These are phyloP conservation scores for Lampropteryx suffumata DNA, from an alignment of 2,888 invertebrate species.

Conservation along the genomic window DNA sequence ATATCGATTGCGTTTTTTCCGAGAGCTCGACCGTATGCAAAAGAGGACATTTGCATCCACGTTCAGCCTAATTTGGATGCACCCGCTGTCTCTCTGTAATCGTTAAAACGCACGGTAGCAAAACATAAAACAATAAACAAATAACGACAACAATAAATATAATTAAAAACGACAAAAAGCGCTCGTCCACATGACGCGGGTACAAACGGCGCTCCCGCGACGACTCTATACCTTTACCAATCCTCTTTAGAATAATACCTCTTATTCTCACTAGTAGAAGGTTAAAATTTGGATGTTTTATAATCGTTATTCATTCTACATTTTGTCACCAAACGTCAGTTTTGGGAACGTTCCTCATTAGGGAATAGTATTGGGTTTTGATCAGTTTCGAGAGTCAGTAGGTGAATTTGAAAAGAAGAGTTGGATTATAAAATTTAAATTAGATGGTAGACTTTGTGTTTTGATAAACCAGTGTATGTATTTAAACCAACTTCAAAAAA, in stretches of 20 bases:
- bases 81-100: constrained; percentile 67
- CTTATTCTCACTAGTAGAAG: constrained; percentile 42
- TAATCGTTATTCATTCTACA: constrained; percentile 58
- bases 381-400: too few relatives aligned
- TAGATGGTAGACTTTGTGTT: too few relatives aligned
- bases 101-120: constrained; percentile 79
- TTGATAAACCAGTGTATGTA: too few relatives aligned
- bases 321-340: constrained; percentile 74
- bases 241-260: constrained; percentile 42
- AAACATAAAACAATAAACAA: constrained; percentile 77
- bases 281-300: constrained; percentile 41
- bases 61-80: constrained; percentile 75
- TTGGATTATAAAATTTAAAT: too few relatives aligned
- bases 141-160: constrained; percentile 81
- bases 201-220: constrained; percentile 69
- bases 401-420: too few relatives aligned
- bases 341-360: constrained; percentile 67
- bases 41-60: constrained; percentile 70
- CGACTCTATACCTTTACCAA: constrained; percentile 75
- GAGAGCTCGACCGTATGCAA: constrained; percentile 63
- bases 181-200: constrained; percentile 74
- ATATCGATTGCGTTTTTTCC: constrained; percentile 56
- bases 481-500: too few relatives aligned
- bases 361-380: constrained; percentile 30
- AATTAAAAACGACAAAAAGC: constrained; percentile 80